phyloP scores from a whole-genome alignment of 2,888 invertebrate genomes.

The Cryptocephalus primarius region DNA sequence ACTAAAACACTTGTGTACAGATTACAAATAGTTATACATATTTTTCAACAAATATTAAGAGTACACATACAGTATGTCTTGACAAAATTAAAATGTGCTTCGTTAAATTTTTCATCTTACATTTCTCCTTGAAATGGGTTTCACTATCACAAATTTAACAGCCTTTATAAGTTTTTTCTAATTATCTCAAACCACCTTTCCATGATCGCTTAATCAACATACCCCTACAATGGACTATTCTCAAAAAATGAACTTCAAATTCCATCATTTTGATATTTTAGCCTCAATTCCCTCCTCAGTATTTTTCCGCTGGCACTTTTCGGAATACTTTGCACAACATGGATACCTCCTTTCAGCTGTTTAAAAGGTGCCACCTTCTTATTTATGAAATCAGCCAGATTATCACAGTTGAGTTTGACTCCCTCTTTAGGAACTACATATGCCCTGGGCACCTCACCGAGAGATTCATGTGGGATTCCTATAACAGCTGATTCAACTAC shows the following conservation, averaged over 20 bases:
- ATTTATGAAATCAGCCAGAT: constrained; percentile 50
- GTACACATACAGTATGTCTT: too few species aligned
- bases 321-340: constrained; percentile 44
- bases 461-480: constrained; percentile 54
- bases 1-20: too few species aligned
- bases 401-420: constrained; percentile 34
- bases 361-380: constrained; percentile 67
- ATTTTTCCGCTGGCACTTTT: constrained; percentile 51
- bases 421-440: constrained; percentile 50
- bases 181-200: too few species aligned
- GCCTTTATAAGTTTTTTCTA: too few species aligned
- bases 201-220: too few species aligned
- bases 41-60: too few species aligned
- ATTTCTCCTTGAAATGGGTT: too few species aligned
- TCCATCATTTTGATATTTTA: not conserved
- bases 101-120: too few species aligned
- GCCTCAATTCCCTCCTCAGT: constrained; percentile 37
- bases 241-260: not conserved
- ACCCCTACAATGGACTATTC: too few species aligned
- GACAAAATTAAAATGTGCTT: too few species aligned
- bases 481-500: constrained; percentile 75
- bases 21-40: too few species aligned
- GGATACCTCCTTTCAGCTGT: constrained; percentile 46
- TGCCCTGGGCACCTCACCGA: constrained; percentile 68
- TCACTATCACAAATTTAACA: too few species aligned